Percentiles rank a stretch among this genome's conserved stretches.
phyloP scores from a whole-genome alignment of 2,888 invertebrate species.

The Microplitis deprimator region DNA sequence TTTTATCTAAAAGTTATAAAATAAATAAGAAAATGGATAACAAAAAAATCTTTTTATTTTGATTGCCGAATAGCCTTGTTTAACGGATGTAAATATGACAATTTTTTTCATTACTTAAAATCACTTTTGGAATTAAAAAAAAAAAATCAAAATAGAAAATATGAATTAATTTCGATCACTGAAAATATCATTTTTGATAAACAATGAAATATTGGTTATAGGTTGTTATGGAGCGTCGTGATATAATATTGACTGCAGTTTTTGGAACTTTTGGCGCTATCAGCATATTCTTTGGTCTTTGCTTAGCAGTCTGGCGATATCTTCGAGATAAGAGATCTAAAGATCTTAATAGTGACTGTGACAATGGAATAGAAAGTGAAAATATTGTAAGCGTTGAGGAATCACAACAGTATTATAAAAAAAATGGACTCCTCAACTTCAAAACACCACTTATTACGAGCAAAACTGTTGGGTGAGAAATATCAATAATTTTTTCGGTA shows the following conservation, averaged over 20 bases:
- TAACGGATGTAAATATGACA: too few relatives aligned
- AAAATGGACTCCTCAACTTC: conserved; percentile 80
- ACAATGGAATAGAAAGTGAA: conserved; percentile 74
- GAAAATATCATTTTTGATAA: neutral
- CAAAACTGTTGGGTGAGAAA: conserved; percentile 81
- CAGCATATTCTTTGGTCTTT: conserved; percentile 73
- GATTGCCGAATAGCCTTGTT: too few relatives aligned
- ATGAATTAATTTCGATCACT: too few relatives aligned
- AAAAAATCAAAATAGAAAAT: too few relatives aligned
- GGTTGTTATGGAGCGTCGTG: conserved; percentile 81
- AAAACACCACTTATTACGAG: conserved; percentile 84
- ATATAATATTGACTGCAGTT: conserved; percentile 78
- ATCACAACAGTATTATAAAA: conserved; percentile 72
- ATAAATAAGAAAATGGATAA: too few relatives aligned
- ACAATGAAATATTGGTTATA: conserved; percentile 64
- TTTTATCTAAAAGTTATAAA: too few relatives aligned
- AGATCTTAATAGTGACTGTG: conserved; percentile 74
- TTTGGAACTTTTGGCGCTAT: conserved; percentile 77
- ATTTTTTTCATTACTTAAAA: too few relatives aligned
- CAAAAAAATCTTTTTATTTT: too few relatives aligned
- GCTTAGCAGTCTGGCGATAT: conserved; percentile 75
- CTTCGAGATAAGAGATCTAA: conserved; percentile 75
- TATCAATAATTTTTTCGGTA: neutral
- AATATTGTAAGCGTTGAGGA: conserved; percentile 75
- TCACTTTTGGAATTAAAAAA: too few relatives aligned